Base-by-base conservation (phyloP, 2,113 vertebrate genomes). In the Neotoma lepida region DNA sequence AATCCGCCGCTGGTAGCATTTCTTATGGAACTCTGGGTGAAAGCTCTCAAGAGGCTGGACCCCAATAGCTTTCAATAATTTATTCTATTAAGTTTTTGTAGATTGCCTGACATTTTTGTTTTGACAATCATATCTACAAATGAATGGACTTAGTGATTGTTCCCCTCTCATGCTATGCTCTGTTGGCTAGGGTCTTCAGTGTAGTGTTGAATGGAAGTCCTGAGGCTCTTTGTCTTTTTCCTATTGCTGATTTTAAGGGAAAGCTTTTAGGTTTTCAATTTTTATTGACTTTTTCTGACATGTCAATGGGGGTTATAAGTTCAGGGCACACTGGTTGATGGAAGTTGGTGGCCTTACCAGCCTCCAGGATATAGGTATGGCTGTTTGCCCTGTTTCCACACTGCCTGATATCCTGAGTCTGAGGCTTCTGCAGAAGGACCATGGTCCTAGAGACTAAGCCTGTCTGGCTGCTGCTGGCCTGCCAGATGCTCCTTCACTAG, bases 61-160 rank as follows among this genome's bases (percentile, higher is more conserved):
- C n/a, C n/a, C n/a, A n/a, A n/a, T n/a, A n/a, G n/a, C n/a, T n/a
- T n/a, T n/a, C n/a, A n/a, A n/a, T n/a, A n/a, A n/a, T n/a, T n/a
- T n/a, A 4, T 89, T 88, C 63, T 76, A 74, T 33, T 82, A 74
- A 20, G 22, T 68, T 88, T 92, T 86, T 86, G 14, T 90, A 74
- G 14, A 54, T 41, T 90, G 17, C 12, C 80, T 78, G 22, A 41
- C 39, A 73, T 73, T 73, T 90, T 73, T 95, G 54, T 92, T 95
- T 90, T 78, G 70, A 39, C 8, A 66, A 6, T 51, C 14, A 24
- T 63, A 84, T 82, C 46, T 95, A 10, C 28, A 89, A 46, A 44
- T 87, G 92, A 91, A 90, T 30, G 46, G 30, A 49, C 13, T 17
- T 30, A 30, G 30, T 1, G 44, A 77, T 28, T 77, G 74, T 49